Evolutionary conservation across 2,113 vertebrate genomes (phyloP), one percentile per base, ranked within the genome.

Genomic region (Rutilus rutilus): DNA sequence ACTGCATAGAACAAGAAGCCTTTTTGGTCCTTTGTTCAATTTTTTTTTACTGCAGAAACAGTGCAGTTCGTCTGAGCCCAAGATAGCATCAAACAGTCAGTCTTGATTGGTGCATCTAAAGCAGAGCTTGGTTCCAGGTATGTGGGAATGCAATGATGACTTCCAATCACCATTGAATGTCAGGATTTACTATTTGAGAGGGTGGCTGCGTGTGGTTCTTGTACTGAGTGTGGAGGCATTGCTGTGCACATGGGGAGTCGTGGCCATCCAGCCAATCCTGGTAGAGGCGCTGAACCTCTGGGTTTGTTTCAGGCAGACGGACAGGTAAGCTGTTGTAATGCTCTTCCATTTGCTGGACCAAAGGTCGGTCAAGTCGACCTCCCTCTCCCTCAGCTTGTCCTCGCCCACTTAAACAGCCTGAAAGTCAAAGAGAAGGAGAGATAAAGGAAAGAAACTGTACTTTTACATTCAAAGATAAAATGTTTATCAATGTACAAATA

Each of bases 311-410:
- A 0, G 97, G 97, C 10, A 96, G 94, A 45, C 89, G 92, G 27
- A 97, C 93, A 0, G 97, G 97, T 57, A 98, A 89, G 4, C 93
- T 93, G 12, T 95, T 89, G 76, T 97, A 99, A 62, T 95, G 92
- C 30, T 97, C 96, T 65, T 98, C 97, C 97, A 99, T 97, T 89
- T 96, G 96, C 83, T 92, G 94, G 5, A 98, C 94, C 85, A 98
- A 91, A 2, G 90, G 91, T 87, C 94, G 96, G 76, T 98, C 97
- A 1, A 93, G 78, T 11, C 93, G 94, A 0, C 97, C 95, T 0
- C 92, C 95, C 62, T 93, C 91, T 0, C 87, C 91, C 86, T 95
- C 95, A 0, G 94, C 93, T 87, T 97, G 96, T n/a, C 96, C 96
- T 78, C 96, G 88, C 8, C 97, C 98, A 15, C 97, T 97, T 15